Base-by-base conservation (phyloP, 1,140 invertebrate genomes). In the Zaprionus capensis region DNA sequence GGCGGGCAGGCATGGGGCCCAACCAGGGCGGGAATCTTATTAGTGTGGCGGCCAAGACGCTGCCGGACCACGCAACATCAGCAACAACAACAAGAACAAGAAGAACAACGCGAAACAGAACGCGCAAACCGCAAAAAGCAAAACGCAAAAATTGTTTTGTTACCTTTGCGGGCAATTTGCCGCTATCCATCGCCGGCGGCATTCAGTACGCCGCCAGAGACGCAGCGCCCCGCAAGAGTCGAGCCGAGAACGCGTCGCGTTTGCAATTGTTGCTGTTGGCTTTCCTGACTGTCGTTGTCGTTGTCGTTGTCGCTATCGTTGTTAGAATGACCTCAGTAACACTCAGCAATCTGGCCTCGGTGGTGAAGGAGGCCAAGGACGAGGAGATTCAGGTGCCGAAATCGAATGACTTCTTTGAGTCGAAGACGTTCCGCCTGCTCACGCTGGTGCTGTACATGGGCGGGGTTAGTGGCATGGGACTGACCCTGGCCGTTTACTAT, bases 331-430 rank as follows among this genome's bases (percentile, higher is more conserved):
- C 38, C n/a, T 11, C 31, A 3, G 2, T 0, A 11, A 41, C 31
- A n/a, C n/a, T 12, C 1, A 20, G 64, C 59, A 80, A 56, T 28
- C 26, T 90, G 70, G 85, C 85, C 58, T 63, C 67, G 2, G 85
- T 90, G 4, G 81, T 90, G 44, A 90, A 91, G 56, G 86, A 90
- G 68, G 85, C 76, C 44, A 91, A 91, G 65, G 91, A 92, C 31
- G 87, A 92, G 70, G 88, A 92, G 73, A 84, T 92, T 2, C 71
- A 70, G 24, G 63, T 91, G 65, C 91, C 88, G 9, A 92, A 92
- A 36, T 87, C 82, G 9, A 75, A 91, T 24, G 83, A 91, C n/a
- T 92, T 92, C 31, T 92, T 92, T 14, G 91, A 92, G 17, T 91
- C 91, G 6, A 91, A 91, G 61, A 78, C 90, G 4, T 92, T 92